phyloP scores from a whole-genome alignment of 1,140 invertebrate genomes.

The Stegodyphus dumicola region DNA sequence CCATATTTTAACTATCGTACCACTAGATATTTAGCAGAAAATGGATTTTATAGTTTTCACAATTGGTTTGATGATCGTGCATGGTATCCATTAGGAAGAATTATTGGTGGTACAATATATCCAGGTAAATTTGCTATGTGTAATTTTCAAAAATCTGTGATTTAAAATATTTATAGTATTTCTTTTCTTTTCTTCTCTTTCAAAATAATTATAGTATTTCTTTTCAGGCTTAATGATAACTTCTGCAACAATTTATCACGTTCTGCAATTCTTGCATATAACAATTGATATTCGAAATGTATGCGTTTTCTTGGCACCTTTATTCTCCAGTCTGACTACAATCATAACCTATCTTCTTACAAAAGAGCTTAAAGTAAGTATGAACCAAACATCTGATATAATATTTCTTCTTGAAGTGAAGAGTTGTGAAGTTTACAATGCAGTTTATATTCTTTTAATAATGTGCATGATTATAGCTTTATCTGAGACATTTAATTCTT shows the following conservation, averaged over 20 bases:
- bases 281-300: constrained; percentile 97
- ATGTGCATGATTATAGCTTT: too few relatives aligned
- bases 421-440: too few relatives aligned
- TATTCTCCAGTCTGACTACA: constrained; percentile 96
- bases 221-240: constrained; percentile 89
- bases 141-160: too few relatives aligned
- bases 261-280: constrained; percentile 90
- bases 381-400: too few relatives aligned
- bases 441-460: too few relatives aligned
- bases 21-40: constrained; percentile 91
- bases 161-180: not conserved
- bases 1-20: constrained; percentile 99
- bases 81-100: constrained; percentile 97
- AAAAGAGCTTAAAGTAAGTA: constrained; percentile 88
- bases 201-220: constrained; percentile 2
- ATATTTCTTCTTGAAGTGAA: too few relatives aligned
- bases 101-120: constrained; percentile 97
- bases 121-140: constrained; percentile 73
- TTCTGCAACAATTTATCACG: constrained; percentile 89
- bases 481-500: too few relatives aligned
- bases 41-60: constrained; percentile 97
- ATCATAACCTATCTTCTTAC: constrained; percentile 95
- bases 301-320: constrained; percentile 96
- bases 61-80: constrained; percentile 99
- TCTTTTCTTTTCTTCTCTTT: constrained; percentile 24